phyloP scores from a whole-genome alignment of 2,888 invertebrate genomes.

The Steinernema carpocapsae region DNA sequence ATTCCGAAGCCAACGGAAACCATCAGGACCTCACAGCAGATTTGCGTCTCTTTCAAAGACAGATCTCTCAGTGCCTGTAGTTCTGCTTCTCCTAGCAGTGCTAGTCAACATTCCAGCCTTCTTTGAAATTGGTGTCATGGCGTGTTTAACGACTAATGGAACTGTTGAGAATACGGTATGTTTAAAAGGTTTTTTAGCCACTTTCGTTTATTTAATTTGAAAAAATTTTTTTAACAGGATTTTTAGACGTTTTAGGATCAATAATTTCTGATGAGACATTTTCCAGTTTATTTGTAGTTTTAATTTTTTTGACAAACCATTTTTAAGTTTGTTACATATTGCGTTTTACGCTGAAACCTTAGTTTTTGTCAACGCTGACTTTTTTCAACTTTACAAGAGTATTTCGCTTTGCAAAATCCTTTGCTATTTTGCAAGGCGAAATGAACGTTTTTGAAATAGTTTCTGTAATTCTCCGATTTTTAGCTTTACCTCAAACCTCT shows the following conservation, averaged over 20 bases:
- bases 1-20: constrained; percentile 25
- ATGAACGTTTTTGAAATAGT: no score
- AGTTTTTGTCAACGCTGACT: neutral
- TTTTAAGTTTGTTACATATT: no score
- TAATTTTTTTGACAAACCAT: no score
- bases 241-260: no score
- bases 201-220: neutral
- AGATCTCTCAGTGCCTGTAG: neutral
- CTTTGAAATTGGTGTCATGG: constrained; percentile 16
- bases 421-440: no score
- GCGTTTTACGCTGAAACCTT: neutral
- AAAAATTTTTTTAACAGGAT: no score
- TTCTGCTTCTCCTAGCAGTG: neutral
- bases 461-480: no score
- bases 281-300: no score
- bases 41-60: neutral
- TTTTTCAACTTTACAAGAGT: no score
- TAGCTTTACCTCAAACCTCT: neutral
- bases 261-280: no score
- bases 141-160: neutral
- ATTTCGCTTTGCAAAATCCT: no score
- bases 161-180: neutral
- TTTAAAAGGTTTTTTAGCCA: neutral
- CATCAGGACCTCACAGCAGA: neutral
- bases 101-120: constrained; percentile 18